Base-by-base conservation (phyloP, 2,113 vertebrate species). In the Lampris megalopsis region DNA sequence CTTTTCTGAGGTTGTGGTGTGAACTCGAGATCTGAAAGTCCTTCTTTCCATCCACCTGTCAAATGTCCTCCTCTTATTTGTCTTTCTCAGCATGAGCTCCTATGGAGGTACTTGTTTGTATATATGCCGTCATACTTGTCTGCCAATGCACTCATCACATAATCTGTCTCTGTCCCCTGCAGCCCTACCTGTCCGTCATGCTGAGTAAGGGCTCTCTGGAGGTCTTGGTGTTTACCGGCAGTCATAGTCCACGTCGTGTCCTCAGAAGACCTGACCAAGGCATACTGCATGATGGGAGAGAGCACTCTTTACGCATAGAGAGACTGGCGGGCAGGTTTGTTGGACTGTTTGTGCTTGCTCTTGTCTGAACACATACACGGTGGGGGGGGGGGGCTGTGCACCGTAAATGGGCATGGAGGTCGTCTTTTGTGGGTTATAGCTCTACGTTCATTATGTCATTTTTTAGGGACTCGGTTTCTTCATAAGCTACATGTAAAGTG, bases 191-290 rank as follows among this genome's bases (percentile, higher is more conserved):
- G 43, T 96, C 96, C 0, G 94, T 98, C 73, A 95, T 97, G 91
- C 93, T 99, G 91, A 97, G 94, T 92, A 96, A 95, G 88, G 97
- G 98, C 1, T 92, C 91, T 9, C 93, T 99, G 68, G 98, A 99
- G 92, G 97, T 96, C 5, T 85, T 96, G 37, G 70, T 98, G 80
- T 96, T 95, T 68, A 92, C 91, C 0, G 97, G 97, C 42, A 78
- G 86, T 9, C 92, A 94, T 69, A 96, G 93, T 36, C 94, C 93
- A 0, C 92, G 96, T 71, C 94, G 94, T 37, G 94, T 96, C 79
- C 89, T 94, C 59, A 37, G 97, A 84, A 95, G 79, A 11, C 94
- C 95, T 0, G 97, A 96, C 13, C 92, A 92, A 2, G 95, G 94
- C 10, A 45, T 92, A 42, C 95, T 99, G 68, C 96, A 97, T 0